Base-by-base conservation (phyloP, 1,140 invertebrate genomes). In the Saccostrea cuccullata region DNA sequence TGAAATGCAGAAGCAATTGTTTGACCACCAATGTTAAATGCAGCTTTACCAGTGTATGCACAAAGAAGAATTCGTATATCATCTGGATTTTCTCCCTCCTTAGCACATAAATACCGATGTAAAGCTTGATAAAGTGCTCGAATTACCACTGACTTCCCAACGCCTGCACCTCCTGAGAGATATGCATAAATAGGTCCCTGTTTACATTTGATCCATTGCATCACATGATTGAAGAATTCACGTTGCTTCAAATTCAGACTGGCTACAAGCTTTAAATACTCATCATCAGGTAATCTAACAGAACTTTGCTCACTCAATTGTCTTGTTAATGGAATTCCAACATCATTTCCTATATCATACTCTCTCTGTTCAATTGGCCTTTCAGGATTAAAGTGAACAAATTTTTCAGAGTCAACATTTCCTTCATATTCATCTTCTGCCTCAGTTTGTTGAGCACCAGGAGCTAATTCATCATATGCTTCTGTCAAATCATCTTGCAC, bases 1-100 rank as follows among this genome's bases (percentile, higher is more conserved):
- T n/a, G 47, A 77, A 70, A 70, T 70, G 64, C 64, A 70, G 20
- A 70, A 70, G 64, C 64, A n/a, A 70, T 70, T 70, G 64, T 70
- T 70, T 20, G 20, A 70, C 64, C 64, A 70, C 26, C 26, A 89
- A 82, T 84, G 85, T 86, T 12, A 85, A 73, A 83, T 89, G 87
- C 67, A 55, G 26, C 47, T 67, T 47, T 47, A 20, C 17, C 87
- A 85, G 84, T 83, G 88, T 26, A 70, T 70, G 64, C 64, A 88
- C 86, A 86, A 13, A 90, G 58, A 6, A 88, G 40, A 26, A 89
- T 58, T 86, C 87, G 23, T 30, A 73, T 88, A n/a, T 84, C 82
- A 55, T 90, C 86, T 40, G 85, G 84, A 83, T 90, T 30, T 84
- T 88, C 89, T 12, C 87, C 89, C 73, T 77, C 86, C n/a, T 82